These are phyloP conservation scores for Coenonympha glycerion DNA, from an alignment of 2,888 invertebrate genomes.

Conservation along the genomic window DNA sequence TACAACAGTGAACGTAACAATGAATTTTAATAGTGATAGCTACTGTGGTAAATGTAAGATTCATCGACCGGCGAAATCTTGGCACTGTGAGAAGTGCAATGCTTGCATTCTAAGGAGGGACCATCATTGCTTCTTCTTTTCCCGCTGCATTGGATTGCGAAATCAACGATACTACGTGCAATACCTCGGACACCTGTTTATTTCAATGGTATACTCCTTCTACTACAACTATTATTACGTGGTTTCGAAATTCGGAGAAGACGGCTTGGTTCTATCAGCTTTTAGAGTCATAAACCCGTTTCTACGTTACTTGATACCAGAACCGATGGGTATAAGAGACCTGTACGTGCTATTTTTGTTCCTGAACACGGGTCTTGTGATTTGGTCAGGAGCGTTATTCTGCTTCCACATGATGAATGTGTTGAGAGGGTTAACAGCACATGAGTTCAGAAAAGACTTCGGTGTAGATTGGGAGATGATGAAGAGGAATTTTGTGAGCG, in stretches of 20 bases:
- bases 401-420: slow-evolving; percentile 63
- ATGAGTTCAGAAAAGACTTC: slow-evolving; percentile 54
- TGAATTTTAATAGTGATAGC: slow-evolving; percentile 39
- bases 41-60: slow-evolving; percentile 85
- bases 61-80: slow-evolving; percentile 82
- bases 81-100: slow-evolving; percentile 89
- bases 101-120: slow-evolving; percentile 87
- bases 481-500: slow-evolving; percentile 79
- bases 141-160: slow-evolving; percentile 86
- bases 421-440: slow-evolving; percentile 68
- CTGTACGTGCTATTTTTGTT: slow-evolving; percentile 41
- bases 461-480: slow-evolving; percentile 78
- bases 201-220: slow-evolving; percentile 80
- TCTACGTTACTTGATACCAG: slow-evolving; percentile 34
- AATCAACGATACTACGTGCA: slow-evolving; percentile 88
- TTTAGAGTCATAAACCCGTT: slow-evolving; percentile 44
- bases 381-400: slow-evolving; percentile 41
- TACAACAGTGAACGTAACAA: slow-evolving; percentile 34
- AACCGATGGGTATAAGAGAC: slow-evolving; percentile 39
- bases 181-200: slow-evolving; percentile 80
- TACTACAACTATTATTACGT: slow-evolving; percentile 81
- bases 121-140: slow-evolving; percentile 89
- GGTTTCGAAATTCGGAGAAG: slow-evolving; percentile 45
- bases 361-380: slow-evolving; percentile 38
- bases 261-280: slow-evolving; percentile 34